phyloP scores from a whole-genome alignment of 2,113 vertebrate species.

The Hemichromis elongatus region DNA sequence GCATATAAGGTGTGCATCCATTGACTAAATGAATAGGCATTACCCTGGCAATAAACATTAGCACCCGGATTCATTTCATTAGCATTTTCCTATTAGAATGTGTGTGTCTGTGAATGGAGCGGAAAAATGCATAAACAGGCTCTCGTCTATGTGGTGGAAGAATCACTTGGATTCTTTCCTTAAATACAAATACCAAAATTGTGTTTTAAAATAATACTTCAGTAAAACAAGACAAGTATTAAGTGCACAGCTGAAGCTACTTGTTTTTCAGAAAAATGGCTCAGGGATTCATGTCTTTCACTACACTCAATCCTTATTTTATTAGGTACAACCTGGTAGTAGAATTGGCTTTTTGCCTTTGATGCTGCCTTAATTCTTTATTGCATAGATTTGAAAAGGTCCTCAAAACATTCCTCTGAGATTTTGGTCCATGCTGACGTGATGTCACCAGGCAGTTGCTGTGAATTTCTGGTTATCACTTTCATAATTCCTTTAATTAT shows the following conservation, averaged over 20 bases:
- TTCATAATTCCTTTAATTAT: not conserved
- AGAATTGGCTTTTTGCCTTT: not conserved
- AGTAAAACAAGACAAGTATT: not conserved
- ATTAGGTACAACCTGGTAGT: not conserved
- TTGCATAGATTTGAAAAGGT: not conserved
- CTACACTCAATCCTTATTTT: not conserved
- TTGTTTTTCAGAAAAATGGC: not conserved
- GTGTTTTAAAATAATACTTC: not conserved
- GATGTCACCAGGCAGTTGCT: not conserved
- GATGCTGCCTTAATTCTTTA: not conserved
- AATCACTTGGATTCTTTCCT: not conserved
- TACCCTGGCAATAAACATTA: slow-evolving; percentile 31
- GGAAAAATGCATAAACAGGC: not conserved
- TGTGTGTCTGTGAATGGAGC: not conserved
- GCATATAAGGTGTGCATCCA: slow-evolving; percentile 39
- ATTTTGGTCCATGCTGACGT: not conserved
- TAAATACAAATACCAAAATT: not conserved
- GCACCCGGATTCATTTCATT: slow-evolving; percentile 37
- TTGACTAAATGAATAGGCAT: slow-evolving; percentile 48
- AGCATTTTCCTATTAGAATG: slow-evolving; percentile 8
- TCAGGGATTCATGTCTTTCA: not conserved
- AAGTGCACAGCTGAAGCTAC: not conserved
- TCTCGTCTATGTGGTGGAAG: not conserved
- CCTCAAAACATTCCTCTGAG: not conserved
- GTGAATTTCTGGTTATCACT: not conserved